Base-by-base conservation (phyloP, 2,797 vertebrate species). In the Semaprochilodus insignis region DNA sequence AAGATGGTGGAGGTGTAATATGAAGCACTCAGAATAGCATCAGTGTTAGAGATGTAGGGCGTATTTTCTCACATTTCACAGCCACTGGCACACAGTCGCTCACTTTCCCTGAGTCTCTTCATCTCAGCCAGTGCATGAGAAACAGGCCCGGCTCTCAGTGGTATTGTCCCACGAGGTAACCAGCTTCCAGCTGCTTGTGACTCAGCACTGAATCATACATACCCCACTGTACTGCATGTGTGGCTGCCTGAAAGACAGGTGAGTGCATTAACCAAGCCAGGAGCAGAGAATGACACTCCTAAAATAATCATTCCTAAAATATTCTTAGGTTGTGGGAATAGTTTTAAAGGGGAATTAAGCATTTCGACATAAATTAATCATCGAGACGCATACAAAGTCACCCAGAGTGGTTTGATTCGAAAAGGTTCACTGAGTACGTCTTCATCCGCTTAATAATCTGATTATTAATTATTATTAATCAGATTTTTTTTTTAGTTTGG, bases 131-230 rank as follows among this genome's bases (percentile, higher is more conserved):
- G 71, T 48, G 77, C 77, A 60, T 74, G 82, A 82, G 73, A 85
- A 85, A 57, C 70, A 70, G 65, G 75, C 76, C 59, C 48, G 67
- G 71, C 73, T 85, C 74, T 66, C 55, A 59, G 63, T 78, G 76
- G 78, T 48, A 73, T 63, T 76, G 77, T 83, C 75, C 78, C 71
- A 40, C 44, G 74, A 81, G 74, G 70, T 25, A 63, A 83, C 63
- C 74, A 16, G 51, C 77, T 73, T 81, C 60, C 81, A 83, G 72
- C 86, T 87, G 82, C 81, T 31, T 66, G 78, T 83, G 78, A 85
- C 74, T 83, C 74, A 71, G 82, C 76, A 79, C 59, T 87, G 81
- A 85, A 83, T 85, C 77, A 83, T 73, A 78, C 65, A 73, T 25
- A 81, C 78, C 73, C 71, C 74, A 76, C 72, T 77, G 60, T 81